Percentiles rank a stretch among this genome's conserved stretches.
These are phyloP conservation scores for Toxotes jaculatrix DNA, from an alignment of 2,113 vertebrate species.

Conservation along the genomic window DNA sequence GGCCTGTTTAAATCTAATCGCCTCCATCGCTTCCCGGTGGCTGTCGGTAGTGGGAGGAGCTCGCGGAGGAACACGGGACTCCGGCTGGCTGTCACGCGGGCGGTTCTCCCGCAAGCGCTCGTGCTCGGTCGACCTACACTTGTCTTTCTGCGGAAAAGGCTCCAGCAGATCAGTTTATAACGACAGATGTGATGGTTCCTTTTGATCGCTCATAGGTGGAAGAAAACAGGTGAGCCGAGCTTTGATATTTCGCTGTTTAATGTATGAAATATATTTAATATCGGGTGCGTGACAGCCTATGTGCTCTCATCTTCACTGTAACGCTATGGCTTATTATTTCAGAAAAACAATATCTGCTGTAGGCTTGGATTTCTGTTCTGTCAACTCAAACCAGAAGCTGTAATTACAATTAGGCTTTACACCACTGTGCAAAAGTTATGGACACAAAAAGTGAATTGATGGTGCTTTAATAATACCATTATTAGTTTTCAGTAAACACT, in stretches of 20 bases:
- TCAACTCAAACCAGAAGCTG: background rate
- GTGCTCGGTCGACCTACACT: background rate
- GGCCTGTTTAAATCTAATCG: background rate
- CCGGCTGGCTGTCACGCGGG: conserved; percentile 3
- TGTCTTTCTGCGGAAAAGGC: too few relatives aligned
- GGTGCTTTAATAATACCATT: too few relatives aligned
- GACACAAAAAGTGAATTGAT: too few relatives aligned
- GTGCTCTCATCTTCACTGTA: too few relatives aligned
- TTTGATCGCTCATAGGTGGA: background rate
- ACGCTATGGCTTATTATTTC: background rate
- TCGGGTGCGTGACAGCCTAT: background rate
- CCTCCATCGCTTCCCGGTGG: background rate
- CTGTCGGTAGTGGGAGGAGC: conserved; percentile 33
- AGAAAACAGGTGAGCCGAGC: conserved; percentile 20
- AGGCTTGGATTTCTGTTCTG: background rate
- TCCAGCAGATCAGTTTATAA: too few relatives aligned
- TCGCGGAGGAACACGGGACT: background rate
- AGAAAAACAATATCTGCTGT: background rate
- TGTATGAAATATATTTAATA: too few relatives aligned
- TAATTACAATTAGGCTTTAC: background rate
- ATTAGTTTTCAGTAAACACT: too few relatives aligned
- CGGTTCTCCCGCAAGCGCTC: background rate
- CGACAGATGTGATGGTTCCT: background rate
- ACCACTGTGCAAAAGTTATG: background rate
- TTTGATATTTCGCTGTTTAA: background rate